Base-by-base conservation (phyloP, 2,113 vertebrate genomes). In the Chionomys nivalis region DNA sequence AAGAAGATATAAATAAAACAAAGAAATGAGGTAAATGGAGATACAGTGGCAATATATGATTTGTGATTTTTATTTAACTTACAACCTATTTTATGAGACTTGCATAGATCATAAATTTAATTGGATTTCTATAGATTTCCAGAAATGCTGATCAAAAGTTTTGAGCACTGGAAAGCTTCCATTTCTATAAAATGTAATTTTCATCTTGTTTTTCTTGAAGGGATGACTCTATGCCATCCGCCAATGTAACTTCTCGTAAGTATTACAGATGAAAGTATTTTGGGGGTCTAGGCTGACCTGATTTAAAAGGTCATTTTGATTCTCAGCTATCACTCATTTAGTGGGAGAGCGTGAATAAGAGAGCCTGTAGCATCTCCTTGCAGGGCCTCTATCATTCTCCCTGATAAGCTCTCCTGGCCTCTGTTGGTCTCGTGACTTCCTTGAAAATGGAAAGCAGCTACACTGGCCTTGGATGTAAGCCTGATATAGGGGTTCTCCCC, bases 1-100 rank as follows among this genome's bases (percentile, higher is more conserved):
- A 96, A 95, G 49, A 96, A 66, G 90, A 95, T 90, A 98, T 93
- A 73, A 97, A 96, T 98, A 97, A 98, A 97, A 95, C 77, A 94
- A 98, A 96, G 93, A 96, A 93, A 97, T 87, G 76, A 97, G 42
- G 78, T 87, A 91, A 95, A 72, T 96, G 95, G 55, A 96, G 94
- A 97, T 97, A 96, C 5, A 89, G 96, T 96, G 95, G 91, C 92
- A 96, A 94, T 39, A 52, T 94, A 33, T 94, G 95, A 96, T 93
- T 21, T 73, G 85, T 96, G 96, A 87, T 97, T 97, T 90, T 91
- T 47, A 65, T 86, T 97, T 98, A 98, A 98, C 94, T 97, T 97
- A 97, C 96, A 96, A 91, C 49, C 96, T 83, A 95, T 97, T 94
- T 96, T 96, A 82, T 55, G 16, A 98, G 95, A 95, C 78, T 95